Evolutionary conservation across 2,888 invertebrate genomes (phyloP), one percentile per base, ranked within the genome.

Genomic region (Pteria penguin): DNA sequence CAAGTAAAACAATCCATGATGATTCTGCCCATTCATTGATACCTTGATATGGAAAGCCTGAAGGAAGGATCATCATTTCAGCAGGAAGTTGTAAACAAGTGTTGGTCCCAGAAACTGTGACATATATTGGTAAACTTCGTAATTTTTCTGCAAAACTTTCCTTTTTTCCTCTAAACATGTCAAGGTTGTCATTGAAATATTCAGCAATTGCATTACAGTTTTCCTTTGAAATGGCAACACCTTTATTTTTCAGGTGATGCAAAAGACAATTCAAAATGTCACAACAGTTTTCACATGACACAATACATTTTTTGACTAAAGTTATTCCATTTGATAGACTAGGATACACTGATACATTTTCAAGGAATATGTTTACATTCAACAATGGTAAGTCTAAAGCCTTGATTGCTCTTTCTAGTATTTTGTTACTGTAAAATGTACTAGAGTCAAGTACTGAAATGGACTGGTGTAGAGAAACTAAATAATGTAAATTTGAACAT

Each of bases 121-220:
- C 29, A 29, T 73, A 72, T 8, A 77, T 29, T 2, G 76, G 76
- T 2, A 73, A 27, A 18, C 32, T 52, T 65, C 72, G 65, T 1
- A 77, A 22, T 52, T 45, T 54, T 11, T 29, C 18, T 4, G 61
- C 26, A 27, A 24, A 54, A 1, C 33, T 4, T 14, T 33, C 22
- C 3, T 27, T 52, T 27, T 72, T 54, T 58, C 14, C 14, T 58
- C 24, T 26, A 58, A 58, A 22, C 58, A 26, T 58, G 14, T 24
- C 58, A 22, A 58, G 8, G 24, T 58, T 58, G 24, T 58, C 58
- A 24, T 58, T 58, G 11, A 58, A 5, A n/a, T 58, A 58, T 8
- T 58, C 58, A 14, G 24, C 14, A 14, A 58, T 58, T 18, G 58
- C 58, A 22, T n/a, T 24, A 24, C 58, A 58, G 24, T 58, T 2